These are phyloP conservation scores for Leptatherina wallacei DNA, from an alignment of 2,797 vertebrate species.

Conservation along the genomic window DNA sequence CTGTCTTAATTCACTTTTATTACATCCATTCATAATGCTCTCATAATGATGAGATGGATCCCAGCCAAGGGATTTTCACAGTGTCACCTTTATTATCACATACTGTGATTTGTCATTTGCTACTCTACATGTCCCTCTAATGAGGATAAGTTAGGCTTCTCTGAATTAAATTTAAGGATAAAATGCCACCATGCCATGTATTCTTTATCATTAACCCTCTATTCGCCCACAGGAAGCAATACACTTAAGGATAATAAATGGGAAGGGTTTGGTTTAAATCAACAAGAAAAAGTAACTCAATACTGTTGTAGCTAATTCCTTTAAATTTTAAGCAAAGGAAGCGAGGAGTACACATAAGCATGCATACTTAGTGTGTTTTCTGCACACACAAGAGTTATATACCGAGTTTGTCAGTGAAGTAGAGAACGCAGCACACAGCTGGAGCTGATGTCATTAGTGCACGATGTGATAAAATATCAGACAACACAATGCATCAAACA, in stretches of 20 bases:
- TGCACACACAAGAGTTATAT: slow-evolving; percentile 6
- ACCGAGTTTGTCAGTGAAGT: slow-evolving; percentile 14
- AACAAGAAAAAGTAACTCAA: slow-evolving; percentile 33
- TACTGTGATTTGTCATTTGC: slow-evolving; percentile 77
- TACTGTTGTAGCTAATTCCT: slow-evolving; percentile 28
- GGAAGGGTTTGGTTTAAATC: slow-evolving; percentile 45
- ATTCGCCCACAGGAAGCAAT: slow-evolving; percentile 38
- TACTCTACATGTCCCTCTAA: slow-evolving; percentile 74
- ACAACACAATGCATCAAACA: slow-evolving; percentile 60
- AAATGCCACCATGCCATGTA: slow-evolving; percentile 51
- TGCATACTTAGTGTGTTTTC: not conserved
- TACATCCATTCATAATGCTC: slow-evolving; percentile 80
- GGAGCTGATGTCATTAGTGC: slow-evolving; percentile 50
- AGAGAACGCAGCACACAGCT: slow-evolving; percentile 40
- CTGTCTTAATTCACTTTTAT: slow-evolving; percentile 82
- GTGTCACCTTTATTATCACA: slow-evolving; percentile 82
- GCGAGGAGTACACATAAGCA: not conserved
- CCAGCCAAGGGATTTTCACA: slow-evolving; percentile 76
- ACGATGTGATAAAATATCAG: slow-evolving; percentile 45
- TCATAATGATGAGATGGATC: slow-evolving; percentile 83
- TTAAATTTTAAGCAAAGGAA: slow-evolving; percentile 16
- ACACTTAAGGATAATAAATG: slow-evolving; percentile 50
- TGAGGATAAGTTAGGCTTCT: slow-evolving; percentile 72
- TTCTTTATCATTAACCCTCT: slow-evolving; percentile 66
- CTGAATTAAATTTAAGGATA: slow-evolving; percentile 69